Evolutionary conservation across 2,113 vertebrate species (phyloP).

Genomic region (Scomber scombrus): DNA sequence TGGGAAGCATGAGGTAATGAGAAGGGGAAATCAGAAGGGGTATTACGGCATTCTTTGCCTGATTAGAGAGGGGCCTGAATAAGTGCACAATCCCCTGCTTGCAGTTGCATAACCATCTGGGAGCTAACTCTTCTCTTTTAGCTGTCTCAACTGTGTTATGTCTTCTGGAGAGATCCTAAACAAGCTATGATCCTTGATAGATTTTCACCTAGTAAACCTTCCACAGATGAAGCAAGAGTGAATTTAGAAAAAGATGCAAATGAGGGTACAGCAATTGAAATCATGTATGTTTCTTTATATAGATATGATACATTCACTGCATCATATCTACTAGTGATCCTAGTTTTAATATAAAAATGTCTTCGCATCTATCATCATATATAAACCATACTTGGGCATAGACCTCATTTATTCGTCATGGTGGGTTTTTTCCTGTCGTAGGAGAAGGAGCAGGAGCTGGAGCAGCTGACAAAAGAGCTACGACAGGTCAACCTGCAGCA

Average conservation of each 20-base stretch:
- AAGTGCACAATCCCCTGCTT: conserved; percentile 58
- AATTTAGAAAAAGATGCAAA: neutral
- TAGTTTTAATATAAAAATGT: neutral
- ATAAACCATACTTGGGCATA: too few species aligned
- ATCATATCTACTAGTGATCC: too few species aligned
- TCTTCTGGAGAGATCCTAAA: conserved; percentile 25
- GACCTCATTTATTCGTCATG: neutral
- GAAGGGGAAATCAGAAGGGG: conserved; percentile 39
- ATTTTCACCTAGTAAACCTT: conserved; percentile 16
- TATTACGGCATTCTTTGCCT: conserved; percentile 71
- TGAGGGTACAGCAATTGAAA: neutral
- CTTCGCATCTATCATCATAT: too few species aligned
- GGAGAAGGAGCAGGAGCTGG: conserved; percentile 96
- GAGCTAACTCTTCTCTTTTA: conserved; percentile 23
- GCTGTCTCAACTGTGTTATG: conserved; percentile 30
- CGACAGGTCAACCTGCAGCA: conserved; percentile 97
- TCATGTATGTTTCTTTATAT: neutral
- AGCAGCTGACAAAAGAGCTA: conserved; percentile 96
- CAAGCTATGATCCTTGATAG: conserved; percentile 4
- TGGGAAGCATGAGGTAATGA: conserved; percentile 64
- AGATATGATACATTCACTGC: too few species aligned
- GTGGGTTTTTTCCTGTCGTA: conserved; percentile 54
- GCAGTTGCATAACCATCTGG: conserved; percentile 61
- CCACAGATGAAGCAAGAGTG: neutral
- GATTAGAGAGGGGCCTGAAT: conserved; percentile 65